Evolutionary conservation across 37 sponge, comb jelly and placozoan genomes (phyloP).

Genomic region (Geodia barretti): DNA sequence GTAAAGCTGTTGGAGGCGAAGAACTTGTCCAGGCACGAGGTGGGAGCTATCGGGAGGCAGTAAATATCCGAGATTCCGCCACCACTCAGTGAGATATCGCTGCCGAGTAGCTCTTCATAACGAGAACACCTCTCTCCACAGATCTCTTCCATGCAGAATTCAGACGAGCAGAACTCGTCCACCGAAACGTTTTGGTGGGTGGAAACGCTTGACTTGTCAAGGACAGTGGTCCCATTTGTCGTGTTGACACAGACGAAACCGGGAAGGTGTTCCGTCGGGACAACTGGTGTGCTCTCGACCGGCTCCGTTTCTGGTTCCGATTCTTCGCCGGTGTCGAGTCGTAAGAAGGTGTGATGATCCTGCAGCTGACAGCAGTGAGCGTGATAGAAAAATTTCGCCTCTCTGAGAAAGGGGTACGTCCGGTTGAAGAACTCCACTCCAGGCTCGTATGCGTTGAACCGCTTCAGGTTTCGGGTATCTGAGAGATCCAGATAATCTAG

Average conservation of each 20-base stretch:
- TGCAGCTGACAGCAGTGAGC: constrained; percentile 54
- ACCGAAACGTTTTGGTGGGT: not conserved
- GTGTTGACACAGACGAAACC: not conserved
- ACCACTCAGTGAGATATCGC: not conserved
- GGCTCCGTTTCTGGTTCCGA: too few relatives aligned
- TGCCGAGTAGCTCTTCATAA: not conserved
- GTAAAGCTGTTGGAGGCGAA: not conserved
- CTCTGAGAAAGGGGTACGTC: constrained; percentile 36
- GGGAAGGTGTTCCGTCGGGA: too few relatives aligned
- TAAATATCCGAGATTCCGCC: not conserved
- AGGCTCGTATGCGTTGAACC: not conserved
- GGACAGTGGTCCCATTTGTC: not conserved
- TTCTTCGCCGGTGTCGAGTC: too few relatives aligned
- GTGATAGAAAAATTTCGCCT: constrained; percentile 34
- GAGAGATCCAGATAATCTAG: constrained; percentile 20
- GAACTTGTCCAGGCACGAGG: not conserved
- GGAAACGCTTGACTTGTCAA: not conserved
- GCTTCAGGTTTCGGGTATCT: constrained; percentile 2
- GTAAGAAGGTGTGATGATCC: not conserved
- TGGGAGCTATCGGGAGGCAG: not conserved
- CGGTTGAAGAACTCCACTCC: not conserved
- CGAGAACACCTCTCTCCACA: not conserved
- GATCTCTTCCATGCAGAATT: not conserved
- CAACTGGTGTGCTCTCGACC: too few relatives aligned
- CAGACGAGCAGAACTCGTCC: not conserved